Percentiles rank a stretch among this genome's conserved stretches.
phyloP scores from a whole-genome alignment of 2,797 vertebrate species.

The Crocodylus rhombifer region DNA sequence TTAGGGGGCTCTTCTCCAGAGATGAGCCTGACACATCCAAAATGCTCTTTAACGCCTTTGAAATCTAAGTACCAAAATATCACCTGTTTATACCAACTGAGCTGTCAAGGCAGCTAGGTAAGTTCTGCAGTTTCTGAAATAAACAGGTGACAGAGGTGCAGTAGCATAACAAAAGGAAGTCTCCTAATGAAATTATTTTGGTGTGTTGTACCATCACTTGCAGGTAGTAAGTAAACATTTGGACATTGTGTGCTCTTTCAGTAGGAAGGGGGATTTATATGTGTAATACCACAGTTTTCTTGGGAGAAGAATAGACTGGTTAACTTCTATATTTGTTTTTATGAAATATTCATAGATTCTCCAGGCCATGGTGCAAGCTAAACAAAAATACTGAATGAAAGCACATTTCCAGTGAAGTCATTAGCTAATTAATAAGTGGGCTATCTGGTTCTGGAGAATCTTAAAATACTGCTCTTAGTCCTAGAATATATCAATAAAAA shows the following conservation, averaged over 20 bases:
- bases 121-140: constrained; percentile 51
- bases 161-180: constrained; percentile 30
- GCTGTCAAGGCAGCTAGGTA: neutral
- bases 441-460: neutral
- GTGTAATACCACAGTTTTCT: neutral
- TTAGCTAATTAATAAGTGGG: neutral
- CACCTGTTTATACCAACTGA: constrained; percentile 23
- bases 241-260: constrained; percentile 14
- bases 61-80: constrained; percentile 30
- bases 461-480: neutral
- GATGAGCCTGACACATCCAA: neutral
- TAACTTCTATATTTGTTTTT: neutral
- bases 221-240: constrained; percentile 11
- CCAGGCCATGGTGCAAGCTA: neutral
- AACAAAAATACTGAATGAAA: constrained; percentile 13
- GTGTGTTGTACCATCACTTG: constrained; percentile 16
- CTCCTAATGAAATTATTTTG: constrained; percentile 49
- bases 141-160: constrained; percentile 35
- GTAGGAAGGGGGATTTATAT: neutral
- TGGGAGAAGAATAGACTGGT: neutral
- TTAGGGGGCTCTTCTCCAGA: neutral
- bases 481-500: neutral
- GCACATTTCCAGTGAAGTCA: neutral
- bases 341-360: neutral
- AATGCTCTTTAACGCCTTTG: constrained; percentile 15